A percentile compares a stretch with the other conserved stretches of the same genome.
Evolutionary conservation across 2,113 vertebrate species (phyloP).

Genomic region (Rousettus leschenaultii): DNA sequence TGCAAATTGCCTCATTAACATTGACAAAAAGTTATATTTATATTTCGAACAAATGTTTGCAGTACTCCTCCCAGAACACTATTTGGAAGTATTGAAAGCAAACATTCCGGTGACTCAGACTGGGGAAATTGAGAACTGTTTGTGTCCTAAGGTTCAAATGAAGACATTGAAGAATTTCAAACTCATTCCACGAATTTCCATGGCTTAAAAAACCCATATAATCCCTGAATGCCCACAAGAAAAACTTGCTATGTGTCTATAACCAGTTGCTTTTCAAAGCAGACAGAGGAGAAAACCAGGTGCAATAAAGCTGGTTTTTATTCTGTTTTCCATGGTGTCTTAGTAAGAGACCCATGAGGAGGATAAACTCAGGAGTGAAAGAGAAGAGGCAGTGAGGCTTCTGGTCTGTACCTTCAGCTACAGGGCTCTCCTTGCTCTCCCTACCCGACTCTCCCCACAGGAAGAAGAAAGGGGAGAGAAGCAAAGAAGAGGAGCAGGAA

Average conservation of each 20-base stretch:
- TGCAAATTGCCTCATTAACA: neutral
- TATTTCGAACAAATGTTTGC: neutral
- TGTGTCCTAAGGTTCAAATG: neutral
- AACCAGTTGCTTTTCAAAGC: neutral
- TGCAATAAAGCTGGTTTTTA: neutral
- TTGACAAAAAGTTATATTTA: neutral
- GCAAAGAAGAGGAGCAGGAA: neutral
- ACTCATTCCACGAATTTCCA: neutral
- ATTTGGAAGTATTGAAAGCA: neutral
- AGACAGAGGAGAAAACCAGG: neutral
- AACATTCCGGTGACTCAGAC: neutral
- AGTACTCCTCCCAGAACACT: neutral
- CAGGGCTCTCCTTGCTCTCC: neutral
- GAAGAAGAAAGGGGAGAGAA: neutral
- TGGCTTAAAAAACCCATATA: neutral
- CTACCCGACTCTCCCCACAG: too few relatives aligned
- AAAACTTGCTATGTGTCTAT: neutral
- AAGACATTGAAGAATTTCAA: neutral
- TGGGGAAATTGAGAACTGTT: neutral
- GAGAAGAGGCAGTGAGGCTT: neutral
- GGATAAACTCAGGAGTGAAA: neutral
- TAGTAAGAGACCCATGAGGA: too few relatives aligned
- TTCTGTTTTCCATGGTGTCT: neutral
- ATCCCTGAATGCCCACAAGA: neutral
- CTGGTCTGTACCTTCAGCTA: neutral